phyloP scores from a whole-genome alignment of 2,113 vertebrate genomes.

The Barnardius zonarius region DNA sequence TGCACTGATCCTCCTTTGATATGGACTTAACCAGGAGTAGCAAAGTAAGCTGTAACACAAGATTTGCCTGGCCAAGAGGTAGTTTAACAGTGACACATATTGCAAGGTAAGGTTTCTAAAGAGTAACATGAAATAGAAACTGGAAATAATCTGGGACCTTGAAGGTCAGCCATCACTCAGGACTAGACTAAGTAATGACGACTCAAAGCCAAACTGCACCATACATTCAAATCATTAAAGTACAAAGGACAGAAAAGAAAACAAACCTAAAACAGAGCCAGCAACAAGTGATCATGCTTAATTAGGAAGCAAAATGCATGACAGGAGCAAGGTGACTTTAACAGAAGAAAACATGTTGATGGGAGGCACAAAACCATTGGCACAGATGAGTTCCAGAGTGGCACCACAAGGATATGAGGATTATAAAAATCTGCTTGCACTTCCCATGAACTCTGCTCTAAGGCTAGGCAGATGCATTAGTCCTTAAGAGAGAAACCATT shows the following conservation, averaged over 20 bases:
- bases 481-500: slow-evolving; percentile 2
- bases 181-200: neutral
- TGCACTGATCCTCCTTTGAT: neutral
- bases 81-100: neutral
- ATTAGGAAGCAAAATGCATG: neutral
- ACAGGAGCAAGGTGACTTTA: neutral
- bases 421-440: neutral
- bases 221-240: neutral
- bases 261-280: neutral
- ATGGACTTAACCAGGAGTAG: neutral
- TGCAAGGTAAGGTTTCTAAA: neutral
- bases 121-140: neutral
- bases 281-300: neutral
- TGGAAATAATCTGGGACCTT: neutral
- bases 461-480: neutral
- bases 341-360: neutral
- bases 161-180: neutral
- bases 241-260: neutral
- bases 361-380: neutral
- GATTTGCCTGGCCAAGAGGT: neutral
- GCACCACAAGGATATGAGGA: neutral
- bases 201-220: neutral
- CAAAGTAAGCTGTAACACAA: neutral
- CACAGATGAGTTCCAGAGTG: neutral
- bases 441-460: neutral